Evolutionary conservation across 1,140 invertebrate genomes (phyloP), one percentile per base, ranked within the genome.

Genomic region (Drosophila grimshawi): DNA sequence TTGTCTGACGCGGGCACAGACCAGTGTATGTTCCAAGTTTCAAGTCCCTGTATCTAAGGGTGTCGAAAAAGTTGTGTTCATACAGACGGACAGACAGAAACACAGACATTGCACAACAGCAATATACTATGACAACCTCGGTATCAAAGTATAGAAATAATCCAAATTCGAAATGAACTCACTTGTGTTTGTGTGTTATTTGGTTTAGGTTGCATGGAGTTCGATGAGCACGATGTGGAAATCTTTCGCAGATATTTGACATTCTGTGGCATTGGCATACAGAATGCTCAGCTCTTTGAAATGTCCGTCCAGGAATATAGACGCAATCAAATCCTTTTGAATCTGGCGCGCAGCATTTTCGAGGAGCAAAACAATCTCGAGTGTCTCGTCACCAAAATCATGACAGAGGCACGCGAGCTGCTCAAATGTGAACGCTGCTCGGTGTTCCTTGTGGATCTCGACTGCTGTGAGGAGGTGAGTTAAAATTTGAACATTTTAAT

Each of bases 261-360:
- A 4, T 99, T 99, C 93, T 99, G 98, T 93, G 98, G 98, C 3
- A 99, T 99, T 76, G 98, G 98, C 5, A 97, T 99, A 79, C 98
- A 98, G 93, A 99, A 99, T 93, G 98, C 98, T 48, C 98, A 99
- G 93, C 94, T 99, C 2, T 99, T 99, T 93, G 97, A 99, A 93
- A 95, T 98, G 67, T 99, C 98, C 29, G 96, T 98, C 7, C 94
- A 97, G 69, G 98, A 99, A 91, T 98, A 98, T 92, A 95, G 97
- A 80, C 94, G 97, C 81, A 99, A 99, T 94, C 98, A 99, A 94
- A 96, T 98, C 60, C 94, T 98, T 5, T 93, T 98, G 74, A 97
- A 97, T 80, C 93, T 98, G 80, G 97, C 97, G 2, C 94, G 96
- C 78, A 96, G 96, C 88, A 97, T 98, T 83, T 98, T 98, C 92